Evolutionary conservation across 2,797 vertebrate species (phyloP), one percentile per base, ranked within the genome.

Genomic region (Sebastes vulpes): DNA sequence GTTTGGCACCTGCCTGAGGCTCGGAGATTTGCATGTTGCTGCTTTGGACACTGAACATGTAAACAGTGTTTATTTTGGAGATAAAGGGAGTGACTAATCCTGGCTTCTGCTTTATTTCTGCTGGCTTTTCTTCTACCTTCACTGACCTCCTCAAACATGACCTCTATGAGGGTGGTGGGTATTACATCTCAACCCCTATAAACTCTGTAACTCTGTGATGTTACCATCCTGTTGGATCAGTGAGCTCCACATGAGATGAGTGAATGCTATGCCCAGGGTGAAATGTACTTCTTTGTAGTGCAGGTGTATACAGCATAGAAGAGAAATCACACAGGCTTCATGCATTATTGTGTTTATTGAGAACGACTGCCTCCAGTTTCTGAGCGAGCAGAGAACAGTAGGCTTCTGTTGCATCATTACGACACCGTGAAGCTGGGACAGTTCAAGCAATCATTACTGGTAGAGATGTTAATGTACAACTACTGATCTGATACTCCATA

Each of bases 91-190:
- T 89, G 65, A 91, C 85, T 93, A 89, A 93, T 46, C 14, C 48
- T 66, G 35, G 73, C 76, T 69, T 88, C 71, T 92, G 77, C 87
- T 81, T 73, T 77, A 65, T 90, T 80, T 84, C 77, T 81, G 59
- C 88, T 75, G 50, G 65, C 77, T 77, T 69, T 79, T 38, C 58
- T 70, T 70, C 20, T 72, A 61, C 18, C 75, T 52, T 72, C 35
- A 73, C 89, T 94, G 88, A 93, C 76, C 71, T 85, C 52, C 35
- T 68, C 61, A 94, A 93, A 86, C 92, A 91, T 58, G 89, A 92
- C 85, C 85, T 93, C 71, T 93, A 85, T 88, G 88, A 88, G 66
- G 81, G 76, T 32, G 93, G 92, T 95, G 94, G 88, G 94, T 95
- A 92, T 52, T 14, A 31, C n/a, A 50, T 57, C 35, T 70, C 18